Conservation (phyloP, 2,888 invertebrate genomes). For the Oxytorus armatus region DNA sequence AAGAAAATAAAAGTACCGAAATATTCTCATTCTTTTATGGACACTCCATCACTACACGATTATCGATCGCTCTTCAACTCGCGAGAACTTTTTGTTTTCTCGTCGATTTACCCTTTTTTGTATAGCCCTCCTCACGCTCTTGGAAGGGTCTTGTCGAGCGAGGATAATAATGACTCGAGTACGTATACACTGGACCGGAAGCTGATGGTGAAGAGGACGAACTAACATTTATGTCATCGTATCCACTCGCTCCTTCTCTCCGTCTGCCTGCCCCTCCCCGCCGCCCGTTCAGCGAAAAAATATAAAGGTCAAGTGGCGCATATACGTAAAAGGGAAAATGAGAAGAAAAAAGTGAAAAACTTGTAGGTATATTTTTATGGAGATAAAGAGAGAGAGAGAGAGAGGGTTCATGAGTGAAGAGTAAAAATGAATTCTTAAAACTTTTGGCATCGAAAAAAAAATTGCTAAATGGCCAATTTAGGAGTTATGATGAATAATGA, state of each 20-base stretch:
- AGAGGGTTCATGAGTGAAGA: background rate
- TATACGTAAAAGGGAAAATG: conserved; percentile 5
- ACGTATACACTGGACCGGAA: conserved; percentile 22
- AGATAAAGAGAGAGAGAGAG: background rate
- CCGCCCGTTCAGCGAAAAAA: no score
- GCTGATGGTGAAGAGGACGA: conserved; percentile 40
- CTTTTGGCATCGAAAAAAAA: no score
- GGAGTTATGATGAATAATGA: no score
- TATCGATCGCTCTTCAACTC: conserved; percentile 25
- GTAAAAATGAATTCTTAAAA: no score
- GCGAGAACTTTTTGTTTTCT: conserved; percentile 15
- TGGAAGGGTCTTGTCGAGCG: conserved; percentile 11
- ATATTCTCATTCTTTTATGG: background rate
- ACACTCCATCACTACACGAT: conserved; percentile 9
- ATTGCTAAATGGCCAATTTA: no score
- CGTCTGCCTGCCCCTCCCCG: background rate
- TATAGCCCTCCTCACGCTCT: background rate
- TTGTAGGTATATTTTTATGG: background rate
- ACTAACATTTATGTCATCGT: conserved; percentile 53
- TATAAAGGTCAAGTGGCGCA: conserved; percentile 20
- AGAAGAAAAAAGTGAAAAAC: conserved; percentile 6
- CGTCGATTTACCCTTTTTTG: background rate
- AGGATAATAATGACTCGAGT: conserved; percentile 53
- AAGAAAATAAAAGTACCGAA: background rate
- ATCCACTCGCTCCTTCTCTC: conserved; percentile 16